phyloP scores from a whole-genome alignment of 2,113 vertebrate species.

The Carassius carassius region DNA sequence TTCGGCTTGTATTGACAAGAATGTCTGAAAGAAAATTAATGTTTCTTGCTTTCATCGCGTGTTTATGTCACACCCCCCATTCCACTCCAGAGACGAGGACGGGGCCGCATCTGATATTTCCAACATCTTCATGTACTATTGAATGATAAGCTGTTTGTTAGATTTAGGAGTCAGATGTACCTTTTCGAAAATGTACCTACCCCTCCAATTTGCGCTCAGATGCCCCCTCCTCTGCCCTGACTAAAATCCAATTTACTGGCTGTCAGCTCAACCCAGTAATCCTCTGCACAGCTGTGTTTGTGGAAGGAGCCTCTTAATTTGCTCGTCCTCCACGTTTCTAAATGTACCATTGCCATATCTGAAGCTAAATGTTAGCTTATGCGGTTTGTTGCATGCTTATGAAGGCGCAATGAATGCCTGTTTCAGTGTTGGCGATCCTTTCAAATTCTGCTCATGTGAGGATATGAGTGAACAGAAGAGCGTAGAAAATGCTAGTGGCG shows the following conservation, averaged over 20 bases:
- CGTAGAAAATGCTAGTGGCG: not conserved
- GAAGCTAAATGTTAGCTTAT: conserved; percentile 49
- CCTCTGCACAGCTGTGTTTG: conserved; percentile 76
- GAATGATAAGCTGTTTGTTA: conserved; percentile 49
- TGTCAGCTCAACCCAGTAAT: conserved; percentile 82
- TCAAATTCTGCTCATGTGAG: not conserved
- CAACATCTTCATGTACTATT: conserved; percentile 35
- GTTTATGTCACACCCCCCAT: conserved; percentile 13
- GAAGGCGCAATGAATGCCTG: conserved; percentile 7
- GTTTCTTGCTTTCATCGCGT: conserved; percentile 43
- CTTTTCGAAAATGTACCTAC: conserved; percentile 52
- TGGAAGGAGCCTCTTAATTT: conserved; percentile 77
- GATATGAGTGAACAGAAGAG: not conserved
- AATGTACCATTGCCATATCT: conserved; percentile 53
- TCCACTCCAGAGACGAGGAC: conserved; percentile 30
- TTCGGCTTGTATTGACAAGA: conserved; percentile 51
- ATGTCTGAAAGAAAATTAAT: conserved; percentile 53
- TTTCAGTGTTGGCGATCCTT: not conserved
- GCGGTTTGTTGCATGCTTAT: not conserved
- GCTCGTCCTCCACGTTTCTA: conserved; percentile 73
- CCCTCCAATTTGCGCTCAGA: conserved; percentile 75
- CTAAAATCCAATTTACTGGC: conserved; percentile 84
- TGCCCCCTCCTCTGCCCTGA: conserved; percentile 69
- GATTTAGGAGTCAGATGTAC: conserved; percentile 45
- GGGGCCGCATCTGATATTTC: conserved; percentile 40